phyloP scores from a whole-genome alignment of 2,888 invertebrate species.

The Icerya purchasi region DNA sequence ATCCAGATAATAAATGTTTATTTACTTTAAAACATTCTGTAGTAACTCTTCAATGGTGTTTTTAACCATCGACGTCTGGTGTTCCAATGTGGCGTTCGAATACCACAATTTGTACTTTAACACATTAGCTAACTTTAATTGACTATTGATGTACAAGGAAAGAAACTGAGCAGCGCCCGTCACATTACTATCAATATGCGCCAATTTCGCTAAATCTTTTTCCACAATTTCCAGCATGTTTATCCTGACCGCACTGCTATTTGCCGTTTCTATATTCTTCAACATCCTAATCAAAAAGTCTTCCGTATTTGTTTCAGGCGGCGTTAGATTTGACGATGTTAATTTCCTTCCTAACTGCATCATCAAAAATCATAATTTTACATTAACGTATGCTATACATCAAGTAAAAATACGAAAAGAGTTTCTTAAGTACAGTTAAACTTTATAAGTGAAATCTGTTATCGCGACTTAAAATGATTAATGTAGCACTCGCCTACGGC shows the following conservation, averaged over 20 bases:
- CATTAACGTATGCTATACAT: no score
- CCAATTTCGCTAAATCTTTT: slow-evolving; percentile 40
- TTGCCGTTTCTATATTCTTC: slow-evolving; percentile 43
- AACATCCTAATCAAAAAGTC: slow-evolving; percentile 53
- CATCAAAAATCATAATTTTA: no score
- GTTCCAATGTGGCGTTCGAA: slow-evolving; percentile 26
- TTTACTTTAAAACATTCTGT: slow-evolving; percentile 29
- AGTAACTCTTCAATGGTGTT: slow-evolving; percentile 29
- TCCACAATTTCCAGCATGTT: slow-evolving; percentile 39
- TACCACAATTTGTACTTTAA: slow-evolving; percentile 25
- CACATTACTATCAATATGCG: slow-evolving; percentile 24
- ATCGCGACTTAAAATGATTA: no score
- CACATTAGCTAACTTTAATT: slow-evolving; percentile 30
- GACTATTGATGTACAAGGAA: slow-evolving; percentile 47
- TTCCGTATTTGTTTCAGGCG: slow-evolving; percentile 27
- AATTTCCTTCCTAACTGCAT: slow-evolving; percentile 1
- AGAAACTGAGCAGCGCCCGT: slow-evolving; percentile 41
- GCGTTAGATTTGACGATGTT: slow-evolving; percentile 15
- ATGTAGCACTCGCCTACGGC: no score
- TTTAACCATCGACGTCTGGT: slow-evolving; percentile 26
- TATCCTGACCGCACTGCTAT: slow-evolving; percentile 30
- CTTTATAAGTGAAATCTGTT: no score
- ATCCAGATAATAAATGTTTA: slow-evolving; percentile 6
- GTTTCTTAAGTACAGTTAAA: no score
- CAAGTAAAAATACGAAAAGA: no score